These are phyloP conservation scores for Muraenolepis orangiensis DNA, from an alignment of 2,797 vertebrate genomes.

Conservation along the genomic window DNA sequence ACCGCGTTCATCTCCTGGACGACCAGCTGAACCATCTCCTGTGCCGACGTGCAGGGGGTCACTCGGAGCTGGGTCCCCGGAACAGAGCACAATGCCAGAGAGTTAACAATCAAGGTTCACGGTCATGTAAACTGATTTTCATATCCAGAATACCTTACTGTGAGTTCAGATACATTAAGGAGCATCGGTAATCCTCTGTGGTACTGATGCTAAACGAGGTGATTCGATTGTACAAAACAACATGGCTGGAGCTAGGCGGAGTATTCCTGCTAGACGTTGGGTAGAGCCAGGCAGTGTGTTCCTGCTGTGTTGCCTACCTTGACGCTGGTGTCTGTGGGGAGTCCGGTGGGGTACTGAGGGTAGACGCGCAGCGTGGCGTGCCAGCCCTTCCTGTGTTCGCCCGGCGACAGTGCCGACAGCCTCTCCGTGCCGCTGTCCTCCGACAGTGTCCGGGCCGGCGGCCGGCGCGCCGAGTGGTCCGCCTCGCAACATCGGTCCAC, in stretches of 20 bases:
- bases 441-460: slow-evolving; percentile 67
- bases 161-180: not conserved
- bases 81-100: not conserved
- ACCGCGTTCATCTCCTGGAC: slow-evolving; percentile 85
- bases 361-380: slow-evolving; percentile 80
- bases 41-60: slow-evolving; percentile 75
- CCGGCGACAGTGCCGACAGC: slow-evolving; percentile 65
- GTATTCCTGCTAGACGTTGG: not conserved
- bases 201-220: not conserved
- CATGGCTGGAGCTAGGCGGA: not conserved
- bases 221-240: not conserved
- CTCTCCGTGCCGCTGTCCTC: slow-evolving; percentile 81
- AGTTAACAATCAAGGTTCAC: not conserved
- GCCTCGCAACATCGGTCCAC: slow-evolving; percentile 66
- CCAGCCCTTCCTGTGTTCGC: slow-evolving; percentile 65
- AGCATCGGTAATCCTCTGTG: too few relatives aligned
- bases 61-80: slow-evolving; percentile 76
- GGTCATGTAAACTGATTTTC: not conserved
- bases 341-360: slow-evolving; percentile 84
- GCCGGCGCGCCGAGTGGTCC: slow-evolving; percentile 43
- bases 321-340: slow-evolving; percentile 85
- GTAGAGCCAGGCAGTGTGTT: not conserved
- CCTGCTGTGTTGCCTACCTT: slow-evolving; percentile 71
- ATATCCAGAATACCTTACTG: not conserved
- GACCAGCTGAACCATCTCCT: slow-evolving; percentile 85